phyloP scores from a whole-genome alignment of 1,140 invertebrate species.

The Philopotamus ludificatus region DNA sequence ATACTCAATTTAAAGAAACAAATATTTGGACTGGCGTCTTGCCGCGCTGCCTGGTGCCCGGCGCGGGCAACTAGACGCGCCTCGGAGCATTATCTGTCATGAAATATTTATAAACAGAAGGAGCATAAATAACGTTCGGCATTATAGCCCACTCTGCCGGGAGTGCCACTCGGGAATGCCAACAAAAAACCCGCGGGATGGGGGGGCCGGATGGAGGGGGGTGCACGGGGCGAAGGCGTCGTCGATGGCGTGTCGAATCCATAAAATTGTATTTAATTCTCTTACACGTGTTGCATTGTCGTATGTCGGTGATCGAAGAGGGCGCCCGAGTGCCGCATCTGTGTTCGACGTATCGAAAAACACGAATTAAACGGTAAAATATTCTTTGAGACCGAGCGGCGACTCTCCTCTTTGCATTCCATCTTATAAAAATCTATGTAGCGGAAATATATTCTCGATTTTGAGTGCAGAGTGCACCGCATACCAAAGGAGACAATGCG shows the following conservation, averaged over 20 bases:
- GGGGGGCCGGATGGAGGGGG: background rate
- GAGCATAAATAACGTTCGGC: slow-evolving; percentile 33
- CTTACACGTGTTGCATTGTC: background rate
- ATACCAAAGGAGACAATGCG: slow-evolving; percentile 19
- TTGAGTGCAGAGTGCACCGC: background rate
- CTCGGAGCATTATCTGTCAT: slow-evolving; percentile 33
- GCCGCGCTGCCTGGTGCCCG: background rate
- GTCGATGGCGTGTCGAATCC: background rate
- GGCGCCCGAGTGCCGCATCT: background rate
- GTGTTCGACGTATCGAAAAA: slow-evolving; percentile 16
- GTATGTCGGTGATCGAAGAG: no score
- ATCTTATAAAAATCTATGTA: no score
- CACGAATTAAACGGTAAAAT: no score
- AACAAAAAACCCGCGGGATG: background rate
- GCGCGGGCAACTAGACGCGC: background rate
- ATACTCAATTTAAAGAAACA: slow-evolving; percentile 28
- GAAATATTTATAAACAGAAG: slow-evolving; percentile 37
- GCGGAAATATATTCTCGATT: background rate
- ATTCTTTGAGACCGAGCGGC: no score
- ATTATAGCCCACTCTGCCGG: slow-evolving; percentile 11
- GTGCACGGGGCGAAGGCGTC: background rate
- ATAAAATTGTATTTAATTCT: background rate
- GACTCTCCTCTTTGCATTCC: no score
- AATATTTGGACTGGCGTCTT: slow-evolving; percentile 19
- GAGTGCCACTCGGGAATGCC: slow-evolving; percentile 8